A percentile compares a stretch with the other conserved stretches of the same genome.
Conservation (phyloP, 2,113 vertebrate species). For the Eurystomus gularis region DNA sequence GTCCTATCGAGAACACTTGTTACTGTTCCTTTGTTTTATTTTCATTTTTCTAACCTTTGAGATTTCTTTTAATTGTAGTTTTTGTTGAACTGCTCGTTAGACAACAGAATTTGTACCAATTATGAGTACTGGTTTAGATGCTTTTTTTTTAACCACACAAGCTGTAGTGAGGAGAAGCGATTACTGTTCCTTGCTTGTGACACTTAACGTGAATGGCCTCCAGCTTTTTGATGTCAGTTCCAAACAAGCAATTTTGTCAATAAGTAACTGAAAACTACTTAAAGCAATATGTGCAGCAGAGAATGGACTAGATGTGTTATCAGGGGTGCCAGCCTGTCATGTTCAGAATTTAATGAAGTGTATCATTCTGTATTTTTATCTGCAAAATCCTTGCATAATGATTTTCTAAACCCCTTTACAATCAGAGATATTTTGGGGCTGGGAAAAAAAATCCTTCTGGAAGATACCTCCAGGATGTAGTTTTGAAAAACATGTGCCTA, state of each 20-base stretch:
- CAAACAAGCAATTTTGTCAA: not conserved
- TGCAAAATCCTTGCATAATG: constrained; percentile 38
- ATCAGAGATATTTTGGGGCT: not conserved
- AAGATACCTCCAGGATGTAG: not conserved
- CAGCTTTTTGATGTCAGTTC: not conserved
- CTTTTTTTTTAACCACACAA: not conserved
- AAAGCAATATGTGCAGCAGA: constrained; percentile 37
- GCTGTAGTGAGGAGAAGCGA: not conserved
- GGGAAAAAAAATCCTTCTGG: not conserved
- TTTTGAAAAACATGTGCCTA: not conserved
- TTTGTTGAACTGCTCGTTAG: not conserved
- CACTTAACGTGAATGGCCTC: not conserved
- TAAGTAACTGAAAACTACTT: constrained; percentile 32
- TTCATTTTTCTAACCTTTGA: not conserved
- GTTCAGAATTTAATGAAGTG: constrained; percentile 31
- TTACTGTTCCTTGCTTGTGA: not conserved
- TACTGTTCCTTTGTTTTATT: not conserved
- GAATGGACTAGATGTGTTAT: constrained; percentile 33
- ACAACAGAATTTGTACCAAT: not conserved
- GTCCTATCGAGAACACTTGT: not conserved
- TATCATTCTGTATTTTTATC: constrained; percentile 34
- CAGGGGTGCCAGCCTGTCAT: constrained; percentile 32
- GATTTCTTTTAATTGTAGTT: not conserved
- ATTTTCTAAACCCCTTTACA: constrained; percentile 31
- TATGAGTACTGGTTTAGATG: not conserved